These are phyloP conservation scores for Zaprionus nigranus DNA, from an alignment of 1,140 invertebrate species.

Conservation along the genomic window DNA sequence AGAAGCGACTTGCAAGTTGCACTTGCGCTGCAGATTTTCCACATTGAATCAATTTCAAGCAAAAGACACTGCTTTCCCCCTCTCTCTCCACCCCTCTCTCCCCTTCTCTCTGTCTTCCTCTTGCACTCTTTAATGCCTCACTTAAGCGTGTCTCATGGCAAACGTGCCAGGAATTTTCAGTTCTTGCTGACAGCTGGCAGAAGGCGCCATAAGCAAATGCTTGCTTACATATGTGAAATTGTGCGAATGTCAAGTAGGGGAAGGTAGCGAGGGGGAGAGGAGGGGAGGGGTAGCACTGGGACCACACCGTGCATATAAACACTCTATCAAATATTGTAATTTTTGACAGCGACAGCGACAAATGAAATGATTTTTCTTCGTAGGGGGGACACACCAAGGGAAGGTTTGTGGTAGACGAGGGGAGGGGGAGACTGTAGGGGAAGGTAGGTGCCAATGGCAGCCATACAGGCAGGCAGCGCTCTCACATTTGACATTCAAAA, in stretches of 20 bases:
- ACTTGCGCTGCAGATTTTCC: conserved; percentile 43
- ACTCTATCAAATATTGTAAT: conserved; percentile 62
- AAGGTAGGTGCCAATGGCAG: conserved; percentile 64
- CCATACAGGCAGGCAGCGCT: conserved; percentile 45
- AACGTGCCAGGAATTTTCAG: conserved; percentile 65
- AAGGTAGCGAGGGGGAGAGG: background rate
- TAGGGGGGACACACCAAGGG: background rate
- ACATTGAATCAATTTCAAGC: conserved; percentile 46
- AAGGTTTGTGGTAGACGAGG: background rate
- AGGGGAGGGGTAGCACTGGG: background rate
- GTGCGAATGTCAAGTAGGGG: conserved; percentile 25
- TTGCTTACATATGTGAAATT: conserved; percentile 56
- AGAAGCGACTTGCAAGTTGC: conserved; percentile 21
- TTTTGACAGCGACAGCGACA: conserved; percentile 71
- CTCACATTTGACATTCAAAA: conserved; percentile 83
- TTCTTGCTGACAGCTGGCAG: conserved; percentile 40
- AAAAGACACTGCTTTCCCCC: too few relatives aligned
- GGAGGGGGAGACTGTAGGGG: background rate
- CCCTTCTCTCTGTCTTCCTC: background rate
- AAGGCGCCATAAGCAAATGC: conserved; percentile 29
- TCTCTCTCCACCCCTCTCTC: background rate
- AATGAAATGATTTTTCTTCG: conserved; percentile 77
- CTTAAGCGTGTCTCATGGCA: conserved; percentile 66
- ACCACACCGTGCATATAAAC: conserved; percentile 42
- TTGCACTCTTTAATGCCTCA: conserved; percentile 67